Conservation (phyloP, 2,113 vertebrate genomes). For the Neomonachus schauinslandi region DNA sequence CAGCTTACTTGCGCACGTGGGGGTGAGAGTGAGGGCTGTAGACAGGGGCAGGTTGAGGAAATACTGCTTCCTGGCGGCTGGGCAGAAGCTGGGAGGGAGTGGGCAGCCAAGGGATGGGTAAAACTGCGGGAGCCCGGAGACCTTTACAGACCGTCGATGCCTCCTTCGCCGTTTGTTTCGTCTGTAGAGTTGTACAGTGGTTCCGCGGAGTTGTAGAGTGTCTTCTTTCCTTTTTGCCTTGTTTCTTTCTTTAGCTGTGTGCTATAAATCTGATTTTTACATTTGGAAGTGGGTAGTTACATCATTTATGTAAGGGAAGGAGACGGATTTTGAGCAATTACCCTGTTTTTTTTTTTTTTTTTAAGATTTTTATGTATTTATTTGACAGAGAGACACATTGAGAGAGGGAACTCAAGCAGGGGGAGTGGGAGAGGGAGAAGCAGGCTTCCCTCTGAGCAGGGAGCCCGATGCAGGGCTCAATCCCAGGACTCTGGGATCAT, state of each 20-base stretch:
- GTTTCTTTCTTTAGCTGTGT: not conserved
- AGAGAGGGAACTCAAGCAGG: no score
- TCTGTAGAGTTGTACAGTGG: not conserved
- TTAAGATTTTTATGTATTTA: no score
- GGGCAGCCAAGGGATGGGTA: not conserved
- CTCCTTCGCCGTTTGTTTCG: not conserved
- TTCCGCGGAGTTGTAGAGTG: not conserved
- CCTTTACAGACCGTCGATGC: not conserved
- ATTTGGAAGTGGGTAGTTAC: not conserved
- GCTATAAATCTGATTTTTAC: conserved; percentile 15
- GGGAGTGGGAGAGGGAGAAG: no score
- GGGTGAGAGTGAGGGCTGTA: not conserved
- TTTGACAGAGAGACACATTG: no score
- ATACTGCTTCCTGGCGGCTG: not conserved
- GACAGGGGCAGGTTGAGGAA: not conserved
- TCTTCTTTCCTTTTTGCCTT: not conserved
- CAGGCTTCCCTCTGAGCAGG: no score
- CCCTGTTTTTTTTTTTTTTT: not conserved
- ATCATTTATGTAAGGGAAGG: not conserved
- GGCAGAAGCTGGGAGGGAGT: not conserved
- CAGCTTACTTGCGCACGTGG: not conserved
- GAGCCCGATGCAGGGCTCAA: no score
- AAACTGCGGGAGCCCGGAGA: not conserved
- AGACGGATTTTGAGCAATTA: not conserved
- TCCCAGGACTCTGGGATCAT: no score